These are phyloP conservation scores for Willisornis vidua DNA, from an alignment of 2,113 vertebrate species.

Conservation along the genomic window DNA sequence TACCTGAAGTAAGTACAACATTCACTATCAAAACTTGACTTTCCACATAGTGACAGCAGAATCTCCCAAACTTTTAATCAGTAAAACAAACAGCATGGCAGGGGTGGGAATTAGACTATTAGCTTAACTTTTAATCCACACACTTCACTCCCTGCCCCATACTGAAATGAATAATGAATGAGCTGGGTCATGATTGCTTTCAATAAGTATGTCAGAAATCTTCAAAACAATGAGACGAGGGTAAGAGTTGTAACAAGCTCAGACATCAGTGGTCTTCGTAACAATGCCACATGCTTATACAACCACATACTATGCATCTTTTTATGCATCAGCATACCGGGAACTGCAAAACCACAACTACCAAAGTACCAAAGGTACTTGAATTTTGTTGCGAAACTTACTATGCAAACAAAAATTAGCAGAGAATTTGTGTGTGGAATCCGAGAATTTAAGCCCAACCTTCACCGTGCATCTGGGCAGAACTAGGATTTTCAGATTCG, in stretches of 20 bases:
- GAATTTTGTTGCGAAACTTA: background rate
- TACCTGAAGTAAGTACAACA: background rate
- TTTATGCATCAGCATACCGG: background rate
- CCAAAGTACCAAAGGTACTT: constrained; percentile 13
- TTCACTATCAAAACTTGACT: background rate
- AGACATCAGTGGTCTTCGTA: background rate
- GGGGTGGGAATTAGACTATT: background rate
- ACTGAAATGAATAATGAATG: background rate
- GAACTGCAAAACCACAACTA: background rate
- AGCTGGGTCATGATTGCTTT: background rate
- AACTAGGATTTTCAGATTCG: background rate
- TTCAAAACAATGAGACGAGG: background rate
- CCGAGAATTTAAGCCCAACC: background rate
- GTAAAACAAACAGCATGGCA: background rate
- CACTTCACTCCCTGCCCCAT: no score
- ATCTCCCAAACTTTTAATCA: background rate
- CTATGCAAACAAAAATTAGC: background rate
- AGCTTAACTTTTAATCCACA: background rate
- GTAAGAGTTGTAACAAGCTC: background rate
- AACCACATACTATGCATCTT: background rate
- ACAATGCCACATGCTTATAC: background rate
- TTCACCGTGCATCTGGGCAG: background rate
- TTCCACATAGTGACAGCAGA: background rate
- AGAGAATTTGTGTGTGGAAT: background rate
- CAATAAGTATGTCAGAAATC: background rate